A percentile compares a stretch with the other conserved stretches of the same genome.
phyloP scores from a whole-genome alignment of 2,797 vertebrate genomes.

The Anolis apletophallus region DNA sequence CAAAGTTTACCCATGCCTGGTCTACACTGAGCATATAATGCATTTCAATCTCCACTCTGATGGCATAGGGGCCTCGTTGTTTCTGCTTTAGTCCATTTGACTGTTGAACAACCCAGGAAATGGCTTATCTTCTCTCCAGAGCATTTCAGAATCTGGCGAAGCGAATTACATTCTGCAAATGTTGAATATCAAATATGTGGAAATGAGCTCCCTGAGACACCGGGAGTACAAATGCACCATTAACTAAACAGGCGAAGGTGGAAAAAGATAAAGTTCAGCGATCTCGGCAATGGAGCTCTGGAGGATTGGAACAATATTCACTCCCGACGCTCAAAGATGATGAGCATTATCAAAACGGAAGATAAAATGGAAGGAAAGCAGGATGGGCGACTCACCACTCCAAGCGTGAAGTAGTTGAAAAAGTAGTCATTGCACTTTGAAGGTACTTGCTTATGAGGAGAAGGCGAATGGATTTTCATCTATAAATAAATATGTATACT shows the following conservation, averaged over 20 bases:
- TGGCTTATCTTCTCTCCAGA: not conserved
- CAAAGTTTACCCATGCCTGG: too few relatives aligned
- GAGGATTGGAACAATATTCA: not conserved
- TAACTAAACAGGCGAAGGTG: not conserved
- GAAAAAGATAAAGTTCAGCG: not conserved
- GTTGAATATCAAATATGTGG: not conserved
- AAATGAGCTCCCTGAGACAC: not conserved
- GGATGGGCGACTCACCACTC: constrained; percentile 88
- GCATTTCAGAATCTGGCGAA: too few relatives aligned
- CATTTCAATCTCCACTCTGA: too few relatives aligned
- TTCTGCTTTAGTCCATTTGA: not conserved
- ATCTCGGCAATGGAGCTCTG: not conserved
- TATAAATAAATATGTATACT: too few relatives aligned
- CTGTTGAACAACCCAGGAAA: not conserved
- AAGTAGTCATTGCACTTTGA: constrained; percentile 99
- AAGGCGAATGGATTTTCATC: constrained; percentile 99
- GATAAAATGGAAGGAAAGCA: constrained; percentile 6
- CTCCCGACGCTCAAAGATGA: not conserved
- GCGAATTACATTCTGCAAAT: not conserved
- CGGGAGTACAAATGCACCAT: accelerated
- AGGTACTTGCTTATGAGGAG: constrained; percentile 97
- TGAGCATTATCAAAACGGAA: not conserved
- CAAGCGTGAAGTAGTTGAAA: constrained; percentile 98
- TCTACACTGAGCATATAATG: too few relatives aligned
- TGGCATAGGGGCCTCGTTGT: not conserved